A percentile compares a stretch with the other conserved stretches of the same genome.
phyloP scores from a whole-genome alignment of 1,140 invertebrate genomes.

The Calycopis cecrops region DNA sequence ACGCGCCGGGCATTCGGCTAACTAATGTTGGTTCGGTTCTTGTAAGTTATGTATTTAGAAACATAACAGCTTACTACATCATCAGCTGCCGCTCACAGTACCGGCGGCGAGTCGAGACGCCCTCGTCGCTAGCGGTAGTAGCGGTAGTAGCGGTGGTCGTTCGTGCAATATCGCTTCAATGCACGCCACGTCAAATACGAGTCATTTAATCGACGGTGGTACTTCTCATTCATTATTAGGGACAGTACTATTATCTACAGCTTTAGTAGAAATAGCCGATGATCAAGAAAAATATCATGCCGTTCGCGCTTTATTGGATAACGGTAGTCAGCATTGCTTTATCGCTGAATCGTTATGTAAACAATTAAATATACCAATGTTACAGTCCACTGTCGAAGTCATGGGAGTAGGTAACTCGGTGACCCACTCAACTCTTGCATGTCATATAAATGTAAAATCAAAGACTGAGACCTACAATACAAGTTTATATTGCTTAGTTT shows the following conservation, averaged over 20 bases:
- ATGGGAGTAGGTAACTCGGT: constrained; percentile 21
- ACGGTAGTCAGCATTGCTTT: constrained; percentile 25
- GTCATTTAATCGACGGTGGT: too few relatives aligned
- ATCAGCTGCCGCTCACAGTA: too few relatives aligned
- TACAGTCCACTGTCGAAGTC: constrained; percentile 25
- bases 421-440: constrained; percentile 15
- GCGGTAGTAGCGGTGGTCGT: too few relatives aligned
- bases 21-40: too few relatives aligned
- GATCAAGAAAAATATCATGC: constrained; percentile 16
- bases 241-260: constrained; percentile 17
- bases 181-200: too few relatives aligned
- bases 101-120: too few relatives aligned
- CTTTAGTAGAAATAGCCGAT: constrained; percentile 18
- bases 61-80: too few relatives aligned
- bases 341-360: constrained; percentile 18
- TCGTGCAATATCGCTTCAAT: too few relatives aligned
- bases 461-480: constrained; percentile 17
- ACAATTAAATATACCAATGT: constrained; percentile 13
- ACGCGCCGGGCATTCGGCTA: too few relatives aligned
- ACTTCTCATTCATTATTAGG: too few relatives aligned
- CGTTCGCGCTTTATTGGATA: constrained; percentile 20
- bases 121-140: too few relatives aligned
- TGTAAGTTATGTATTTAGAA: too few relatives aligned
- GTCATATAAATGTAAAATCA: constrained; percentile 20
- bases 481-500: constrained; percentile 18